phyloP scores from a whole-genome alignment of 2,888 invertebrate species.

The Plagodis pulveraria region DNA sequence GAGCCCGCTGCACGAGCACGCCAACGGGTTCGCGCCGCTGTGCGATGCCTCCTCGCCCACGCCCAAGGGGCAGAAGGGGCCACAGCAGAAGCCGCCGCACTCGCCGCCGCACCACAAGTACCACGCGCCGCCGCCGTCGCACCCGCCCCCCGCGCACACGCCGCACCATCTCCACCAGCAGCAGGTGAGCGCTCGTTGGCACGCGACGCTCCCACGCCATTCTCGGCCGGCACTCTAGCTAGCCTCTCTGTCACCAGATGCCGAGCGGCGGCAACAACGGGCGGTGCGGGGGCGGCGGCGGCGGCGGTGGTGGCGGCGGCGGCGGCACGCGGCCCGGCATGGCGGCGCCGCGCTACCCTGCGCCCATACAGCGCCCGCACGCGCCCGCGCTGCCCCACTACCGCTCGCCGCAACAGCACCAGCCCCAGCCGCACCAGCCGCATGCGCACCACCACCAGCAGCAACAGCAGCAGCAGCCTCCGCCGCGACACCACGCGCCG shows the following conservation, averaged over 20 bases:
- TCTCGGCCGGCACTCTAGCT: slow-evolving; percentile 48
- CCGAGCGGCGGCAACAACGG: slow-evolving; percentile 69
- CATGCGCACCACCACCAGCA: slow-evolving; percentile 74
- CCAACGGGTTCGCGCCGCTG: slow-evolving; percentile 84
- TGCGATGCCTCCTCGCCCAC: slow-evolving; percentile 85
- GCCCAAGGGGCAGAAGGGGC: slow-evolving; percentile 69
- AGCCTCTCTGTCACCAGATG: slow-evolving; percentile 53
- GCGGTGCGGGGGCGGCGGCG: slow-evolving; percentile 59
- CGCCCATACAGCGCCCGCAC: slow-evolving; percentile 84
- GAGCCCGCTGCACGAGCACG: slow-evolving; percentile 83
- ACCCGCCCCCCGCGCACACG: slow-evolving; percentile 66
- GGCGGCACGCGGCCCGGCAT: slow-evolving; percentile 40
- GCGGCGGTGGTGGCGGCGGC: slow-evolving; percentile 31
- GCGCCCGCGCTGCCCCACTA: slow-evolving; percentile 71
- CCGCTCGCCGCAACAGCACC: slow-evolving; percentile 40
- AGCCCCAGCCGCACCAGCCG: slow-evolving; percentile 39
- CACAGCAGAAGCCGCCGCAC: slow-evolving; percentile 74
- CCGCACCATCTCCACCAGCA: slow-evolving; percentile 75
- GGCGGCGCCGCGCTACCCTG: slow-evolving; percentile 78
- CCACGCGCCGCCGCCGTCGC: slow-evolving; percentile 71
- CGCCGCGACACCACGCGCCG: slow-evolving; percentile 50
- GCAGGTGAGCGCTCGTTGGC: slow-evolving; percentile 39
- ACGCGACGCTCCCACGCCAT: slow-evolving; percentile 30
- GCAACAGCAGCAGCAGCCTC: slow-evolving; percentile 63
- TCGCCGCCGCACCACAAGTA: slow-evolving; percentile 82